These are phyloP conservation scores for Ptilodon capucinus DNA, from an alignment of 2,888 invertebrate genomes.

Conservation along the genomic window DNA sequence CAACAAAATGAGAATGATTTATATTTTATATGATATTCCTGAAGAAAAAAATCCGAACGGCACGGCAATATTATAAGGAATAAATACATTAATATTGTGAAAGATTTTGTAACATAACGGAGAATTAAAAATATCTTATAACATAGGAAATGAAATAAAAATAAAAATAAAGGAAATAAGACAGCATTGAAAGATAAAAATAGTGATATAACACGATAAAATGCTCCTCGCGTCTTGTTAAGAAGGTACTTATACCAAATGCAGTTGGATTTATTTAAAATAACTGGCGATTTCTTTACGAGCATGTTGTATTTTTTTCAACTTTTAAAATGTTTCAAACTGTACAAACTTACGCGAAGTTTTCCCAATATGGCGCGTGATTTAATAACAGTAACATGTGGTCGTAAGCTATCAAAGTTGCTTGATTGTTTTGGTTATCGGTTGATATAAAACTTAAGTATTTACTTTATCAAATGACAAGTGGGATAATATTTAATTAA, in stretches of 20 bases:
- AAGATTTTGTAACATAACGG: neutral
- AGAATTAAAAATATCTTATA: too few relatives aligned
- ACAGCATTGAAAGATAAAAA: too few relatives aligned
- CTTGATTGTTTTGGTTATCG: conserved; percentile 19
- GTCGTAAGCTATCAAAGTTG: conserved; percentile 36
- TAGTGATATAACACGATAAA: too few relatives aligned
- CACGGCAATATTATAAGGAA: too few relatives aligned
- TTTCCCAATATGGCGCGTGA: conserved; percentile 49
- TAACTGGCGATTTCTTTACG: conserved; percentile 22
- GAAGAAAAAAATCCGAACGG: too few relatives aligned
- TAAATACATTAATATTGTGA: neutral
- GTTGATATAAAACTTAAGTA: conserved; percentile 14
- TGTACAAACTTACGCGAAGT: conserved; percentile 40
- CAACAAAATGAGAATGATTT: too few relatives aligned
- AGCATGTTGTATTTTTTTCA: conserved; percentile 25
- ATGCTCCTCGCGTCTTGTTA: too few relatives aligned
- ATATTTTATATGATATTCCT: too few relatives aligned
- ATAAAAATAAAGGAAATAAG: neutral
- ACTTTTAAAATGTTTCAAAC: conserved; percentile 47
- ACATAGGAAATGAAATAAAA: too few relatives aligned
- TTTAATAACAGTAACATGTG: conserved; percentile 51
- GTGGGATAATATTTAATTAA: too few relatives aligned
- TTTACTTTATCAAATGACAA: too few relatives aligned
- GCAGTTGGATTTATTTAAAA: neutral
- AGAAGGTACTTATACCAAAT: too few relatives aligned